Evolutionary conservation across 2,888 invertebrate genomes (phyloP).

Genomic region (Adelphocoris suturalis): DNA sequence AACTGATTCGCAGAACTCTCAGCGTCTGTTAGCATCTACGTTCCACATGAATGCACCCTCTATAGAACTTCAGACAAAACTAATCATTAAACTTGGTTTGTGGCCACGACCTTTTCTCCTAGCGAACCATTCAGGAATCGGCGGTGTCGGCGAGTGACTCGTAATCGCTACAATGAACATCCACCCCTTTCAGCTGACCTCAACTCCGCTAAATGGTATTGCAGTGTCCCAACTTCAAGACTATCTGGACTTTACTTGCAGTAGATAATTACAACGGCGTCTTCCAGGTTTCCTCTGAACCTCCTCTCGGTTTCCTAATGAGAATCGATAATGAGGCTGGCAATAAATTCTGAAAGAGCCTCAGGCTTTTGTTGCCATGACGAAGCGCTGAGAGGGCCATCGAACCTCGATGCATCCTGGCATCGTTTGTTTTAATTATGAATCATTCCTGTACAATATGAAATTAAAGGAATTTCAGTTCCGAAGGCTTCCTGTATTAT

Average conservation of each 20-base stretch:
- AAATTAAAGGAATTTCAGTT: not conserved
- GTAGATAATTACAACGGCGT: not conserved
- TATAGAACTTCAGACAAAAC: no score
- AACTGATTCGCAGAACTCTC: no score
- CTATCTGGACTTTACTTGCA: not conserved
- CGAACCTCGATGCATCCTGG: not conserved
- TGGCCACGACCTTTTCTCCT: no score
- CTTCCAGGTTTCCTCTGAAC: not conserved
- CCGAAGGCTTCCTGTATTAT: no score
- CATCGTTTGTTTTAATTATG: not conserved
- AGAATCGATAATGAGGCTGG: not conserved
- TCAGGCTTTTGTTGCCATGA: not conserved
- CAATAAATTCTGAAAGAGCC: not conserved
- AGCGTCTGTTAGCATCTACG: no score
- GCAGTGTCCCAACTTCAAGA: not conserved
- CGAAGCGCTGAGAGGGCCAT: not conserved
- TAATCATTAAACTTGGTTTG: no score
- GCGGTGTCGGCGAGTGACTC: no score
- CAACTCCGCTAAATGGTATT: not conserved
- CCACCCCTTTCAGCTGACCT: not conserved
- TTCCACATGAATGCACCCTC: no score
- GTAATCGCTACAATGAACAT: not conserved
- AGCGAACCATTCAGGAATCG: no score
- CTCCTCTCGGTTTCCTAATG: not conserved
- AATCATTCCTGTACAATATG: no score